Base-by-base conservation (phyloP, 2,113 vertebrate genomes). In the Dicaeum eximium region DNA sequence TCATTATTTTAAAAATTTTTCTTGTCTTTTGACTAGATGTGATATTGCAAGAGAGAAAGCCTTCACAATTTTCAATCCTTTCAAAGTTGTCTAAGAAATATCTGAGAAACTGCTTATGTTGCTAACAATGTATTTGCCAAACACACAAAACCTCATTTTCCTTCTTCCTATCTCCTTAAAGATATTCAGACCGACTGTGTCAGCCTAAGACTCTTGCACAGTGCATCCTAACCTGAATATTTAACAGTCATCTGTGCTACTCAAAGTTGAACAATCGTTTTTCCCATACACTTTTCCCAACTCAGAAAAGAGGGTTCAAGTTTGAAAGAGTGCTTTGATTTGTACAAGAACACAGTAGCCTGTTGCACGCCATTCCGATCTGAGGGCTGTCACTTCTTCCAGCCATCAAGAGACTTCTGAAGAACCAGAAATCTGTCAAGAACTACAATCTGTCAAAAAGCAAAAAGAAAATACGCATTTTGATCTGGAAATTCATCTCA, bases 401-500 rank as follows among this genome's bases (percentile, higher is more conserved):
- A 93, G 71, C 79, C 90, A 81, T 97, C 95, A 93, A 82, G 74
- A 86, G 79, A 94, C 93, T 95, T 97, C 95, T 94, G 94, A 97
- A 93, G 92, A 92, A 57, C 77, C 50, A 92, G 89, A 96, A 92
- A 90, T 64, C 92, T 97, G 92, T 95, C 95, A 97, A 93, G 58
- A 85, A 72, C 69, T 73, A 54, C 28, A 94, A 70, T 87, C 71
- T 95, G 88, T 96, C 95, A 94, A 88, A 95, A 95, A 58, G 42
- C 40, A 94, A 80, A 96, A 97, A 93, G 48, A 48, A 97, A 96
- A 95, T 88, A 44, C 33, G 5, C 37, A 86, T 96, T 96, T 94
- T 97, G 87, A 97, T 97, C 96, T 96, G 84, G 82, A 96, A 97
- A 95, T 96, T 93, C 89, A 70, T 95, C 95, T 93, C 85, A 88